Evolutionary conservation across 1,140 invertebrate species (phyloP).

Genomic region (Nephila pilipes): DNA sequence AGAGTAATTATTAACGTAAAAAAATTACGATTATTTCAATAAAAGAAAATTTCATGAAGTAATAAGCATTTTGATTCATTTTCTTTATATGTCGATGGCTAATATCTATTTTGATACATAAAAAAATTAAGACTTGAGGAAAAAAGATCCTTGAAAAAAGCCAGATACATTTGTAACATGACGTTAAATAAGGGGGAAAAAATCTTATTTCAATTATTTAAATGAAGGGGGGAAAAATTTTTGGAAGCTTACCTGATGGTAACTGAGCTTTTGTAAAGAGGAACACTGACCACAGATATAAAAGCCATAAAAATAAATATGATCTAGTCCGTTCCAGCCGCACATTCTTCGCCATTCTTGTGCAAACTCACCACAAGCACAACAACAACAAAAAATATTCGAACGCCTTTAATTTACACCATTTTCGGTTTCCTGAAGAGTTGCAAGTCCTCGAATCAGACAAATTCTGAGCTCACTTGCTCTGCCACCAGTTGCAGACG

Average conservation of each 20-base stretch:
- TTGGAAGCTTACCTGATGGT: conserved; percentile 52
- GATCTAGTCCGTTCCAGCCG: conserved; percentile 19
- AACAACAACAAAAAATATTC: background rate
- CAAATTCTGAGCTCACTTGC: background rate
- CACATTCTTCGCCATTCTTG: conserved; percentile 22
- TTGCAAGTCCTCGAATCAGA: background rate
- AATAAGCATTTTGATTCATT: no score
- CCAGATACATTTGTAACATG: no score
- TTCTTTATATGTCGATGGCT: no score
- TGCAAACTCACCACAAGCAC: background rate
- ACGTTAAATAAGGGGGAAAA: no score
- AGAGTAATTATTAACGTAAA: no score
- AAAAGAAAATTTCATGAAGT: no score
- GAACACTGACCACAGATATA: conserved; percentile 61
- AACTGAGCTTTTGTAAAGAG: conserved; percentile 32
- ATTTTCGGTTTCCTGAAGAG: background rate
- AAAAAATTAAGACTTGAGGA: no score
- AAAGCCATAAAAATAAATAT: conserved; percentile 50
- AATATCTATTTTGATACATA: no score
- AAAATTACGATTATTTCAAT: no score
- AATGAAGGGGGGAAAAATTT: no score
- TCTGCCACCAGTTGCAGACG: conserved; percentile 43
- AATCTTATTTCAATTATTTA: no score
- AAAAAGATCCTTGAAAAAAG: no score
- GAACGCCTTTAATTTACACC: background rate